Conservation (phyloP, 1,140 invertebrate genomes). For the Leptoteleia sp. region DNA sequence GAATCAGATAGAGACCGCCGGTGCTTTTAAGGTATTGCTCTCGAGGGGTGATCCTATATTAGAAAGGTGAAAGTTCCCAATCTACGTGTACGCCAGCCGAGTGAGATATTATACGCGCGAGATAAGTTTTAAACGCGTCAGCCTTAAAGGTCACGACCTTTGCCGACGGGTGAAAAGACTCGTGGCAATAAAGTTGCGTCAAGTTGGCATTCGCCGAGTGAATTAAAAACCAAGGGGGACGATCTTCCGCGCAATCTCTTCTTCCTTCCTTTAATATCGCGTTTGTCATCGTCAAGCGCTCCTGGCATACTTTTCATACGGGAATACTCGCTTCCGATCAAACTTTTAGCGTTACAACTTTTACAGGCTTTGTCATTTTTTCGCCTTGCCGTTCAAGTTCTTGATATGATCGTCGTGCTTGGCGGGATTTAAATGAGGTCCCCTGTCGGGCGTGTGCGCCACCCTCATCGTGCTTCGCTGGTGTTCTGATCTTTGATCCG, state of each 20-base stretch:
- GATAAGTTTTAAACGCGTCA: conserved; percentile 64
- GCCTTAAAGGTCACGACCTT: conserved; percentile 60
- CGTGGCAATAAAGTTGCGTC: conserved; percentile 54
- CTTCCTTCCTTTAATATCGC: conserved; percentile 50
- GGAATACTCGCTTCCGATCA: conserved; percentile 20
- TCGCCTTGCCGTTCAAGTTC: conserved; percentile 38
- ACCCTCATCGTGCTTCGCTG: conserved; percentile 54
- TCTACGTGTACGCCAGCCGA: conserved; percentile 63
- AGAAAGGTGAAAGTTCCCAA: conserved; percentile 57
- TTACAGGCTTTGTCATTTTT: conserved; percentile 33
- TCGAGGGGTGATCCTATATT: conserved; percentile 62
- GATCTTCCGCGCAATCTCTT: conserved; percentile 56
- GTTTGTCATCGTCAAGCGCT: conserved; percentile 35
- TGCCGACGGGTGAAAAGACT: conserved; percentile 34
- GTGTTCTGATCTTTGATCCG: conserved; percentile 66
- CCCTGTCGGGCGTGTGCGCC: conserved; percentile 20
- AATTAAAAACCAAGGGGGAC: conserved; percentile 51
- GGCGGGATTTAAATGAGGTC: conserved; percentile 39
- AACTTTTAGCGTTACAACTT: conserved; percentile 32
- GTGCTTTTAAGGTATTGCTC: conserved; percentile 76
- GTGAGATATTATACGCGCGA: conserved; percentile 73
- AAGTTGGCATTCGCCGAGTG: conserved; percentile 32
- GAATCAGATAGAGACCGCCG: conserved; percentile 72
- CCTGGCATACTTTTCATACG: conserved; percentile 35
- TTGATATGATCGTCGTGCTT: conserved; percentile 50